Evolutionary conservation across 2,113 vertebrate species (phyloP).

Genomic region (Oreochromis spilurus): DNA sequence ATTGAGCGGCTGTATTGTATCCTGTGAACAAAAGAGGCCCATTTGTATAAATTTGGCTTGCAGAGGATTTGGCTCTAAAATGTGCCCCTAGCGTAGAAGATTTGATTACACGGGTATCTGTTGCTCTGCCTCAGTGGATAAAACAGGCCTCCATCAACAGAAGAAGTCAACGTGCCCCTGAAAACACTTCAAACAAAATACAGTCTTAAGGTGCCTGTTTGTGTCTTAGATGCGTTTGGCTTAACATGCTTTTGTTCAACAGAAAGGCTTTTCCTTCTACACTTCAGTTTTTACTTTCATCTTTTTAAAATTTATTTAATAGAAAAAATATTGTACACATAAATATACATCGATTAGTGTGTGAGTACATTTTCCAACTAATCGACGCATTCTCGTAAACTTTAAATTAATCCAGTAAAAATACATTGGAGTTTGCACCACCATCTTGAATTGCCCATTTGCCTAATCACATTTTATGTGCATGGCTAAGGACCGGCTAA

Average conservation of each 20-base stretch:
- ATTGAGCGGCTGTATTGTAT: conserved; percentile 61
- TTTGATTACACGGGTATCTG: conserved; percentile 67
- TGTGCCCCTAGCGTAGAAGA: conserved; percentile 41
- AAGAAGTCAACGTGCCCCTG: conserved; percentile 32
- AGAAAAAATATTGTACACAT: not conserved
- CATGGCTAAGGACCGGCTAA: not conserved
- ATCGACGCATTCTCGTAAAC: not conserved
- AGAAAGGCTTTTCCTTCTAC: not conserved
- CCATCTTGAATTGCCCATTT: not conserved
- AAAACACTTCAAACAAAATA: conserved; percentile 36
- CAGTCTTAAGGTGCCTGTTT: not conserved
- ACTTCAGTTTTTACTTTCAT: not conserved
- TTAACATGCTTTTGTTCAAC: not conserved
- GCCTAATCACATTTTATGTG: not conserved
- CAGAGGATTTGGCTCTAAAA: conserved; percentile 48
- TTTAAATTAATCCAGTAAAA: not conserved
- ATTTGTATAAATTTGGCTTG: conserved; percentile 68
- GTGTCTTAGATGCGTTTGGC: not conserved
- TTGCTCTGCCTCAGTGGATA: conserved; percentile 59
- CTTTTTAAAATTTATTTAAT: not conserved
- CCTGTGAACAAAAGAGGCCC: conserved; percentile 55
- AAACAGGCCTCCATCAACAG: conserved; percentile 48
- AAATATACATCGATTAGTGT: not conserved
- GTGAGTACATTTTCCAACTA: not conserved
- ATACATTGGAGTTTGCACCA: not conserved